phyloP scores from a whole-genome alignment of 2,113 vertebrate genomes.

The Monopterus albus region DNA sequence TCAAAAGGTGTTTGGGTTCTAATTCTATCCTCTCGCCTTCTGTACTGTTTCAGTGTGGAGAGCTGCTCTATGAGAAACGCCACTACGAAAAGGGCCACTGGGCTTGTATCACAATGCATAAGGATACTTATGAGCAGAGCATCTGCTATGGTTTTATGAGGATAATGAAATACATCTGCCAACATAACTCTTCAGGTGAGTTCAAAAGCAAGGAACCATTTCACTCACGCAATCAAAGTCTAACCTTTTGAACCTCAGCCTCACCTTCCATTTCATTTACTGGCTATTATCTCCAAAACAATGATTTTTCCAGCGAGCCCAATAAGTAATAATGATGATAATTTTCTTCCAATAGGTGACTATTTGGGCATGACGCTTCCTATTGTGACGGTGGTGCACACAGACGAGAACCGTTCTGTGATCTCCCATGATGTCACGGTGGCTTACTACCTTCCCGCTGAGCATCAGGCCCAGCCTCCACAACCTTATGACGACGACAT shows the following conservation, averaged over 20 bases:
- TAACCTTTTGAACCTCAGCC: neutral
- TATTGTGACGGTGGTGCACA: slow-evolving; percentile 87
- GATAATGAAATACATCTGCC: slow-evolving; percentile 93
- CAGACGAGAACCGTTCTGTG: slow-evolving; percentile 72
- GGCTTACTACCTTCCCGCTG: slow-evolving; percentile 86
- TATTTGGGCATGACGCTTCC: slow-evolving; percentile 91
- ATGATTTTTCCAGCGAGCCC: too few species aligned
- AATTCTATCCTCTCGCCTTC: neutral
- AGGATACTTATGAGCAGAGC: slow-evolving; percentile 91
- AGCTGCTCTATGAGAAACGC: slow-evolving; percentile 87
- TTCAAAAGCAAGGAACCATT: neutral
- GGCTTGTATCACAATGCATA: slow-evolving; percentile 87
- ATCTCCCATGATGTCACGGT: slow-evolving; percentile 81
- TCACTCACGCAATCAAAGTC: neutral
- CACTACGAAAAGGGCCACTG: slow-evolving; percentile 88
- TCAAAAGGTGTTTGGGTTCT: neutral
- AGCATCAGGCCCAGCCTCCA: slow-evolving; percentile 85
- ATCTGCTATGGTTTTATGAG: slow-evolving; percentile 93
- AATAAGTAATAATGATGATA: neutral
- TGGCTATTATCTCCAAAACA: neutral
- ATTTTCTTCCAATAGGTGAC: slow-evolving; percentile 49
- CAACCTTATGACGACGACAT: slow-evolving; percentile 83
- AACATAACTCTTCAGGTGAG: slow-evolving; percentile 89
- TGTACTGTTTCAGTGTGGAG: slow-evolving; percentile 80
- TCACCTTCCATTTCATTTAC: neutral